A percentile compares a stretch with the other conserved stretches of the same genome.
Evolutionary conservation across 1,140 invertebrate genomes (phyloP).

Genomic region (Drosophila chauvacae): DNA sequence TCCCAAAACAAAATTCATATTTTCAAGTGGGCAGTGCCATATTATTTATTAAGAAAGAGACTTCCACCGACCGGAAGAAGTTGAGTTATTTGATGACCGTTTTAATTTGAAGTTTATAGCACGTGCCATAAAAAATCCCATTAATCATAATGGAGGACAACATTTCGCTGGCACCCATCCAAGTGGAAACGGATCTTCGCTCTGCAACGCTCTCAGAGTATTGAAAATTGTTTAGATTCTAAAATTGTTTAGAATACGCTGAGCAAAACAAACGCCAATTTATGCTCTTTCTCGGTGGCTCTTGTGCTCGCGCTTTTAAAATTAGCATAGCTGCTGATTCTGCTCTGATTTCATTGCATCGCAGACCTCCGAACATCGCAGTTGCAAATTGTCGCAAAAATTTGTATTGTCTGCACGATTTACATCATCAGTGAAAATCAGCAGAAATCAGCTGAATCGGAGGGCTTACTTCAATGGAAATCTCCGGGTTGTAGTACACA

Average conservation of each 20-base stretch:
- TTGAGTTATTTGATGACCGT: background rate
- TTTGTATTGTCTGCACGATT: slow-evolving; percentile 24
- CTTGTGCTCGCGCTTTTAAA: slow-evolving; percentile 48
- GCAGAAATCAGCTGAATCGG: background rate
- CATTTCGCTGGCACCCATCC: slow-evolving; percentile 17
- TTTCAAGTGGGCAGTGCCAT: background rate
- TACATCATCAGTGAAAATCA: slow-evolving; percentile 66
- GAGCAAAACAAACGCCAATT: slow-evolving; percentile 74
- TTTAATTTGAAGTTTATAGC: slow-evolving; percentile 13
- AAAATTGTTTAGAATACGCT: slow-evolving; percentile 70
- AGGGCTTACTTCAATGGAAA: slow-evolving; percentile 15
- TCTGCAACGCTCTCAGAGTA: background rate
- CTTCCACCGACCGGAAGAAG: background rate
- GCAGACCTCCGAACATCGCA: slow-evolving; percentile 47
- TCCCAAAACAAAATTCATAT: background rate
- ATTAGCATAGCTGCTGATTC: slow-evolving; percentile 64
- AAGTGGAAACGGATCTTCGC: slow-evolving; percentile 12
- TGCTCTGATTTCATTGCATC: slow-evolving; percentile 51
- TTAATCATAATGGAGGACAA: background rate
- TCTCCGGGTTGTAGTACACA: slow-evolving; percentile 12
- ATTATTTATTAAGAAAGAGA: background rate
- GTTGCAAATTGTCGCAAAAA: slow-evolving; percentile 38
- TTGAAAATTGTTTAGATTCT: slow-evolving; percentile 60
- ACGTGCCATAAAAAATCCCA: slow-evolving; percentile 13
- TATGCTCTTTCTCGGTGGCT: slow-evolving; percentile 24